Evolutionary conservation across 2,113 vertebrate species (phyloP), one percentile per base, ranked within the genome.

Genomic region (Pomatostomus ruficeps): DNA sequence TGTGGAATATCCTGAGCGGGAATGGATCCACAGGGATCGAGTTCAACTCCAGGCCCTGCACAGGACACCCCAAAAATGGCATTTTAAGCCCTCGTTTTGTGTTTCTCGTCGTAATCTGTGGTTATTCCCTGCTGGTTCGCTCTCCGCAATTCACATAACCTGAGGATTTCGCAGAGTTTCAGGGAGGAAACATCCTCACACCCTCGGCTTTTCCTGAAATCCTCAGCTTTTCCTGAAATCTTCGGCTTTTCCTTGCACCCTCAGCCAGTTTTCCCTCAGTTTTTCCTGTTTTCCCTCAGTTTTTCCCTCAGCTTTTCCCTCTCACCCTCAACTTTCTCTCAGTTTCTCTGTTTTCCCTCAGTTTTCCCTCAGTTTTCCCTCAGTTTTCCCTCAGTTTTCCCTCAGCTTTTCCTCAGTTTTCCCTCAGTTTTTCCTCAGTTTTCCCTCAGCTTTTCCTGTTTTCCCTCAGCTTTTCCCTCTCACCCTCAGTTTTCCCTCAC

Each of bases 141-240:
- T 15, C 55, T 62, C 21, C 33, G 5, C 2, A 11, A 31, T 61
- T 61, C 16, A 4, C 21, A 1, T 4, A 8, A 3, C 6, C 21
- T 13, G 25, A 23, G 38, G 26, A 17, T 83, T 52, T 52, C 8
- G 10, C 3, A 0, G 35, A 29, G 8, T 62, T 71, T 43, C 16
- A 17, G 21, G 17, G 17, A 7, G 38, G 36, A 83, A 72, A 62
- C 15, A 1, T 15, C 57, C 16, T 48, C 20, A 46, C 8, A 16
- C 1, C 33, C 54, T 48, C 33, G 8, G 10, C 6, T 70, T 38
- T 40, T 33, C 51, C 38, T 15, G 4, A 42, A 42, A 42, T 42
- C 45, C 45, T 46, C 20, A 19, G 45, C 45, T 25, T 35, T 35
- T 11, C 23, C n/a, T 33, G 28, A 40, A 18, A 33, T 3, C 45